A percentile compares a stretch with the other conserved stretches of the same genome.
phyloP scores from a whole-genome alignment of 1,140 invertebrate genomes.

The Rhyacophila brunnea region DNA sequence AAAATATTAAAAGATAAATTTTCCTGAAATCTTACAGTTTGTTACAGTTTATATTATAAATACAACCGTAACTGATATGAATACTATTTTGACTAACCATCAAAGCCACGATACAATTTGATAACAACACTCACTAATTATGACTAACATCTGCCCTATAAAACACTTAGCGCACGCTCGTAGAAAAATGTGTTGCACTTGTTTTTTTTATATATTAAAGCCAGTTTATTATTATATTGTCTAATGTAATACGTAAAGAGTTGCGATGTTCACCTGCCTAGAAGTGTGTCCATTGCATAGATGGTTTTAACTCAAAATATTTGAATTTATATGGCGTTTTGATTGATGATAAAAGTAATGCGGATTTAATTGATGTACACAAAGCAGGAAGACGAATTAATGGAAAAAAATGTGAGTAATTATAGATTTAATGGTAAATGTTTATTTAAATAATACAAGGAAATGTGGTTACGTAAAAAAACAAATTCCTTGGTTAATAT shows the following conservation, averaged over 20 bases:
- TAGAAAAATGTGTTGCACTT: conserved; percentile 6
- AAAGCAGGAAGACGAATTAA: not conserved
- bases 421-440: too few species aligned
- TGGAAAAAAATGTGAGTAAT: too few species aligned
- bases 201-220: conserved; percentile 3
- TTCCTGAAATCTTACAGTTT: too few species aligned
- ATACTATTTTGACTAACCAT: conserved; percentile 26
- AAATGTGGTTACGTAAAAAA: too few species aligned
- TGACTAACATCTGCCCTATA: conserved; percentile 27
- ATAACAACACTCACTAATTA: conserved; percentile 31
- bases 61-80: conserved; percentile 21
- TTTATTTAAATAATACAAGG: too few species aligned
- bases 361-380: not conserved
- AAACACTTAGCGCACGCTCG: conserved; percentile 26
- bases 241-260: not conserved
- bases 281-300: too few species aligned
- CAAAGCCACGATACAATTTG: conserved; percentile 13
- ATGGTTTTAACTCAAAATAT: not conserved
- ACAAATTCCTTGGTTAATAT: too few species aligned
- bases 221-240: conserved; percentile 29
- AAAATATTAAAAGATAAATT: too few species aligned
- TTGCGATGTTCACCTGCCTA: conserved; percentile 10
- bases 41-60: too few species aligned
- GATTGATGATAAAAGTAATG: conserved; percentile 3
- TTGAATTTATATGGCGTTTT: not conserved